phyloP scores from a whole-genome alignment of 1,140 invertebrate species.

The Trypoxylus dichotomus region DNA sequence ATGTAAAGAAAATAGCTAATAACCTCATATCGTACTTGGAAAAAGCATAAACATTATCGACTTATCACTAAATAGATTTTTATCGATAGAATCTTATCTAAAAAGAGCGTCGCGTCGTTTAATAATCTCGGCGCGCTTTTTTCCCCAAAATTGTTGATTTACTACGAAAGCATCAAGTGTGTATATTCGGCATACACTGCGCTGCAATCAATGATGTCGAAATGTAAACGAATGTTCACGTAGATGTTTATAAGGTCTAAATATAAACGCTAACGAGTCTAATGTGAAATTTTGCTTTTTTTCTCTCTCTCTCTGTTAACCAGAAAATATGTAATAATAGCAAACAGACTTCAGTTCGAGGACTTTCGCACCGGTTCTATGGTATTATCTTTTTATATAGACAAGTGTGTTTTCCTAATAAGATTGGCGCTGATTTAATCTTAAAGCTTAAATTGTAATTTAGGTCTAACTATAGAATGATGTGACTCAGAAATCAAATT shows the following conservation, averaged over 20 bases:
- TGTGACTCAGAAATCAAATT: slow-evolving; percentile 34
- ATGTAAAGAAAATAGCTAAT: neutral
- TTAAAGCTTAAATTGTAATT: neutral
- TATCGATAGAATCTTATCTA: neutral
- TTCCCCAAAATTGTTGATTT: slow-evolving; percentile 5
- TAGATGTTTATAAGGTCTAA: slow-evolving; percentile 6
- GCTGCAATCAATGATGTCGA: neutral
- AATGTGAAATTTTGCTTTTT: neutral
- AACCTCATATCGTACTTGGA: neutral
- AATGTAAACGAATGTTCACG: slow-evolving; percentile 7
- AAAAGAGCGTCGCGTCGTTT: neutral
- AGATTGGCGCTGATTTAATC: neutral
- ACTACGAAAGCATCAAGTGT: neutral
- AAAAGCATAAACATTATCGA: neutral
- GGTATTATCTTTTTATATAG: neutral
- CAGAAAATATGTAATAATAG: neutral
- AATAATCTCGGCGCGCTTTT: neutral
- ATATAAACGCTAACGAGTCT: neutral
- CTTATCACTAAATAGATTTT: neutral
- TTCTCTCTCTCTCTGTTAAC: neutral
- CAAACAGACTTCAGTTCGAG: neutral
- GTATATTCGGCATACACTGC: neutral
- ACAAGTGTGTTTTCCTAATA: neutral
- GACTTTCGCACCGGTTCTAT: neutral
- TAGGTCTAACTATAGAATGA: slow-evolving; percentile 32